Base-by-base conservation (phyloP, 2,888 invertebrate species). In the Drosophila maculinotata region DNA sequence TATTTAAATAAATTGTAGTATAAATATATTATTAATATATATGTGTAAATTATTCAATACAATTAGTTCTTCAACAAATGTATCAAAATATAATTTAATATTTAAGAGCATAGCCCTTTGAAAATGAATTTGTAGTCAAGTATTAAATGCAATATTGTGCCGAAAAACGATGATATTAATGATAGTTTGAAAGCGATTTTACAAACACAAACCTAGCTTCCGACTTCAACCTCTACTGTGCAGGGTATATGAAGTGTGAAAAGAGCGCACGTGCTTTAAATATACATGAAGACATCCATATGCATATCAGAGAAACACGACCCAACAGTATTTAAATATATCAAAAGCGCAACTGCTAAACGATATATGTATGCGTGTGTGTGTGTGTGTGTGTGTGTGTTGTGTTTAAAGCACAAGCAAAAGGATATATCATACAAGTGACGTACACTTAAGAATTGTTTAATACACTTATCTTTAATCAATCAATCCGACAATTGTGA, bases 401-500 rank as follows among this genome's bases (percentile, higher is more conserved):
- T n/a, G n/a, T n/a, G n/a, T n/a, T n/a, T n/a, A n/a, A n/a, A 17
- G 7, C 39, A 26, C 10, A 25, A 31, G 26, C 14, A 17, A 26
- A 26, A 25, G 15, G 23, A 56, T 56, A 51, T 52, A 33, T 45
- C 10, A 38, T 25, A 15, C 14, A 28, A 54, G 15, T 44, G 33
- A 12, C 17, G 35, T 20, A 36, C 31, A 41, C 48, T 41, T 35
- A 20, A 33, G 15, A 33, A 36, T 41, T 62, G 48, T 17, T 36
- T 38, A 47, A 47, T 49, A 25, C 30, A 56, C 47, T 41, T 58
- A 41, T 20, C 30, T 36, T 51, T 59, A 53, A 69, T 53, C 80
- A 69, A 83, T 78, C 83, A 82, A 66, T 60, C 49, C 30, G 35
- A 51, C 53, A 10, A 41, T 45, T 44, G 52, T 39, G 45, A 36